Base-by-base conservation (phyloP, 2,797 vertebrate genomes). In the Poeciliopsis presidionis region DNA sequence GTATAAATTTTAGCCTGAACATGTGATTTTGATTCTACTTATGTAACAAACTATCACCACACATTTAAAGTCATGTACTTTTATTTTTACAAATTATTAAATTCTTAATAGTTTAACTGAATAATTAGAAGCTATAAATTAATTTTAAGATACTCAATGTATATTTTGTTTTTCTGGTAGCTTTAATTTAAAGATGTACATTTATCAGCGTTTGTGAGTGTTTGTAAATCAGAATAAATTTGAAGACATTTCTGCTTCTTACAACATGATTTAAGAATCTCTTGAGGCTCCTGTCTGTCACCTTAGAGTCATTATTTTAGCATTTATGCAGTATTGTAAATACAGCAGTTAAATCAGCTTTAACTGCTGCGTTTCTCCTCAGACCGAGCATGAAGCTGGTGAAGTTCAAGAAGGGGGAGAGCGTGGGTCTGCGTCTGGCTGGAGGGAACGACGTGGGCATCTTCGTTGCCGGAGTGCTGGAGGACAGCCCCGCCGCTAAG, bases 391-490 rank as follows among this genome's bases (percentile, higher is more conserved):
- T 99, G 98, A 99, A 99, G 93, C 95, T 99, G 91, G 98, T 99
- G 72, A 99, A 99, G 94, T 99, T 99, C 94, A 97, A 97, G 92
- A 99, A 99, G 95, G 98, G 98, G 77, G 98, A 99, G 79, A 99
- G 98, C 0, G 98, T 99, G 86, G 98, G 98, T 20, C 95, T 99
- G 88, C 96, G 98, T 22, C 96, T 99, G 88, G 98, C 98, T 30
- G 98, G 98, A 72, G 98, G 98, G 74, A 99, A 99, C 77, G 98
- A 99, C 63, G 98, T 99, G 75, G 98, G 98, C 86, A 99, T 99
- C 93, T 99, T 99, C 83, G 98, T 99, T 79, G 98, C 98, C 16
- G 98, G 98, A 61, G 98, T 99, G 83, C 94, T 99, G 77, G 98
- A 99, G 92, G 98, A 99, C 79, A 99, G 98, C 90, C 98, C 98